A percentile compares a stretch with the other conserved stretches of the same genome.
These are phyloP conservation scores for Rhabdomys pumilio DNA, from an alignment of 2,797 vertebrate species.

Conservation along the genomic window DNA sequence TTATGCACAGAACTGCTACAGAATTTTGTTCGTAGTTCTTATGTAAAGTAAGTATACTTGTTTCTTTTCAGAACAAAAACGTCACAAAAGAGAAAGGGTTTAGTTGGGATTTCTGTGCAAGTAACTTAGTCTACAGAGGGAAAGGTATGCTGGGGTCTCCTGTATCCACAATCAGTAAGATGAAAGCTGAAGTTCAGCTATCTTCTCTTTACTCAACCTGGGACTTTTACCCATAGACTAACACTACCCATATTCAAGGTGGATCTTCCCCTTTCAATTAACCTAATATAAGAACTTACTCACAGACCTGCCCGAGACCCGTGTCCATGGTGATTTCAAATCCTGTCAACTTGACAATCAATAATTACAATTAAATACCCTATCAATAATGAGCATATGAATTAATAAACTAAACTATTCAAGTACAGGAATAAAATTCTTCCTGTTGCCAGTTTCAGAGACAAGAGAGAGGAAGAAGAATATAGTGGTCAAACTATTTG, in stretches of 20 bases:
- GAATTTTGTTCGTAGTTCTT: not conserved
- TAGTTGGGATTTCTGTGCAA: not conserved
- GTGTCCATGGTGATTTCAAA: not conserved
- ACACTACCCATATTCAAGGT: not conserved
- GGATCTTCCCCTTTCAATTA: not conserved
- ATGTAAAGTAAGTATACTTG: not conserved
- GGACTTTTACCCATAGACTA: not conserved
- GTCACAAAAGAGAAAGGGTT: not conserved
- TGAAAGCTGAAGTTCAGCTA: not conserved
- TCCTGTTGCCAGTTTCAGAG: not conserved
- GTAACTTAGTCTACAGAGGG: not conserved
- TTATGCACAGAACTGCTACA: not conserved
- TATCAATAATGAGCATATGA: not conserved
- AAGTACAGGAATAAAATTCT: conserved; percentile 56
- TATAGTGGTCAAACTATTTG: not conserved
- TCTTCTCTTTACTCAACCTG: not conserved
- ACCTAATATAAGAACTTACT: not conserved
- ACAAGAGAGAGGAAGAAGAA: not conserved
- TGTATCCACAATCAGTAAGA: not conserved
- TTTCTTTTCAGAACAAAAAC: not conserved
- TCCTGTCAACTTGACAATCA: not conserved
- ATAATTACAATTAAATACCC: not conserved
- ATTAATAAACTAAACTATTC: not conserved
- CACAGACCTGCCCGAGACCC: not conserved
- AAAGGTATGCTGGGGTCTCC: not conserved